These are phyloP conservation scores for Phalera bucephala DNA, from an alignment of 2,888 invertebrate genomes.

Conservation along the genomic window DNA sequence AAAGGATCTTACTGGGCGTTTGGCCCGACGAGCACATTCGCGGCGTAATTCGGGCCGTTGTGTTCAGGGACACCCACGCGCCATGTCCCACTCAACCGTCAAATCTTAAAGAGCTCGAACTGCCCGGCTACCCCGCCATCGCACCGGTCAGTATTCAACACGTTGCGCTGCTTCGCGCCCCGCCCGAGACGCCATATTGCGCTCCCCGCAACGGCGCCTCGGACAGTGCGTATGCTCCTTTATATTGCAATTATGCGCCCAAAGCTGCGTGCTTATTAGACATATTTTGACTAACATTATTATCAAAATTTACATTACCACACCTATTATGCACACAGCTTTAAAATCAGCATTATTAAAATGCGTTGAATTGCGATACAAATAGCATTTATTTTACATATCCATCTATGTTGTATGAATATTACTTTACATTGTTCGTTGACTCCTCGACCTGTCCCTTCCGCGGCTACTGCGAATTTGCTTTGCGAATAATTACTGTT, in stretches of 20 bases:
- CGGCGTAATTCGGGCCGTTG: slow-evolving; percentile 95
- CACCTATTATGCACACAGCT: no score
- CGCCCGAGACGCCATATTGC: slow-evolving; percentile 6
- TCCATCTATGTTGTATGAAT: background rate
- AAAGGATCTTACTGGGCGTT: slow-evolving; percentile 94
- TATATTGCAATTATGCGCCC: slow-evolving; percentile 13
- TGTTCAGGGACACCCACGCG: slow-evolving; percentile 91
- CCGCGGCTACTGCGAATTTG: slow-evolving; percentile 53
- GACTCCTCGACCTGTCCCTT: slow-evolving; percentile 13
- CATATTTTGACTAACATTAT: no score
- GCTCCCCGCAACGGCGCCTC: slow-evolving; percentile 4
- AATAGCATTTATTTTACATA: background rate
- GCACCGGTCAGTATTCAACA: slow-evolving; percentile 67
- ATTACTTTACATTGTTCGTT: slow-evolving; percentile 5
- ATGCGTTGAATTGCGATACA: background rate
- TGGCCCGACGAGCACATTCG: slow-evolving; percentile 98
- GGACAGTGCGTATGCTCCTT: slow-evolving; percentile 3
- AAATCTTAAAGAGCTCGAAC: slow-evolving; percentile 89
- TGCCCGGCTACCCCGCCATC: slow-evolving; percentile 70
- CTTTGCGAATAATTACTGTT: slow-evolving; percentile 43
- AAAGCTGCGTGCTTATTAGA: no score
- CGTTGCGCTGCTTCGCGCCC: slow-evolving; percentile 10
- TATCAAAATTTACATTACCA: no score
- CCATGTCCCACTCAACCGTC: slow-evolving; percentile 86
- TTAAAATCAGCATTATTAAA: no score